Base-by-base conservation (phyloP, 1,140 invertebrate species). In the Nasonia vitripennis region DNA sequence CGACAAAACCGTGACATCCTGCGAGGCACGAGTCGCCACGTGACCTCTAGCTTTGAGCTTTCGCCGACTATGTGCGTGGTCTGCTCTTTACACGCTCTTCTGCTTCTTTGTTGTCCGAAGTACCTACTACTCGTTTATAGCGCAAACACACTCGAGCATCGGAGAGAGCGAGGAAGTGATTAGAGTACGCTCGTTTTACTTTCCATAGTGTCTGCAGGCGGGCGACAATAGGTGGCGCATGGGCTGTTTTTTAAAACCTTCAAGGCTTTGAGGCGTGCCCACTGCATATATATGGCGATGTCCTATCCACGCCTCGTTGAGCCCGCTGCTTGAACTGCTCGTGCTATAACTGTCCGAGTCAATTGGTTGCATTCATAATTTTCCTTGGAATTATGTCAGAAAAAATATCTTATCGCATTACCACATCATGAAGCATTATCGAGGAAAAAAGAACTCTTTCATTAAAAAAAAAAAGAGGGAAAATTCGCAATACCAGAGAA, bases 1-100 rank as follows among this genome's bases (percentile, higher is more conserved):
- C 86, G 87, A 91, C 91, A 90, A 92, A 92, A 89, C 89, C 88
- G 87, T 90, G 88, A 90, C 91, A 90, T 92, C 91, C 91, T 91
- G 91, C 80, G n/a, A 62, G 87, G 85, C 91, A 91, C 90, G 90
- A 86, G 91, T 87, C 90, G 90, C 87, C 91, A 92, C 91, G 91
- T 90, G 91, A 91, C 91, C 88, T 87, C 81, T 41, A n/a, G 55
- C 7, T 23, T 45, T 17, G 55, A 70, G 62, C 74, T 82, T 86
- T 82, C 68, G 68, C 23, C 31, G 68, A 62, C 68, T 12, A 9
- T 71, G 10, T 31, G 12, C 75, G 48, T 7, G 20, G 31, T 45
- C 41, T 37, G 7, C 67, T 79, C 83, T 71, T 79, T 78, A 83
- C 67, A 70, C 74, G 34, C 74, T 55, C 77, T 75, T 55, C 45